Evolutionary conservation across 92 coral and sea anemone genomes (phyloP), one percentile per base, ranked within the genome.

Genomic region (Epizoanthus ramosus): DNA sequence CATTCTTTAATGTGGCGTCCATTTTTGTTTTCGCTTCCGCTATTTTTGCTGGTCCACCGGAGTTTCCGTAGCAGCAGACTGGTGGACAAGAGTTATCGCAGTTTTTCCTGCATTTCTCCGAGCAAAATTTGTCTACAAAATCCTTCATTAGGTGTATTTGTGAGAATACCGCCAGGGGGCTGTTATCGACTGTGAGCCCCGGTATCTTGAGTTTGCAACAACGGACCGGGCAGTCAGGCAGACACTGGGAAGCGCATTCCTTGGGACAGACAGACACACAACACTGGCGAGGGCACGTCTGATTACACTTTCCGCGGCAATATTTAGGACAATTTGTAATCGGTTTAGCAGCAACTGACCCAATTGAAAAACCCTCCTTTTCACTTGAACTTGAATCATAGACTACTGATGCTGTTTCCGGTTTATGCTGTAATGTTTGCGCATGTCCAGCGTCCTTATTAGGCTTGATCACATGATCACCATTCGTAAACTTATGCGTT

Each of bases 51-150:
- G 82, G 39, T 18, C 63, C 45, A 22, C 63, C 45, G 52, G 63
- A 61, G 14, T 77, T 63, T 22, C 83, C 75, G 16, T 89, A 85
- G 45, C 98, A 93, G 85, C 98, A 93, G 39, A 93, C 88, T 4
- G 98, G 98, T 0, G 98, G 98, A 63, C 98, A 93, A 13, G 88
- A 47, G 69, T 72, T 87, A 61, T 89, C 83, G 68, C 98, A 93
- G 35, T 73, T 81, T 15, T 6, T 64, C 35, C 74, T 93, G 57
- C 98, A 93, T 6, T 90, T 84, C 19, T 74, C 67, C 9, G 98
- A 94, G 33, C 98, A 93, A 71, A 93, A 93, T 57, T 79, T 89
- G 6, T 89, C 84, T 22, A 89, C 88, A 73, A 93, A 87, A 5
- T 85, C 80, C 65, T 87, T 89, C 67, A 89, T 79, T 31, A 89